Base-by-base conservation (phyloP, 2,797 vertebrate genomes). In the Danionella dracula region DNA sequence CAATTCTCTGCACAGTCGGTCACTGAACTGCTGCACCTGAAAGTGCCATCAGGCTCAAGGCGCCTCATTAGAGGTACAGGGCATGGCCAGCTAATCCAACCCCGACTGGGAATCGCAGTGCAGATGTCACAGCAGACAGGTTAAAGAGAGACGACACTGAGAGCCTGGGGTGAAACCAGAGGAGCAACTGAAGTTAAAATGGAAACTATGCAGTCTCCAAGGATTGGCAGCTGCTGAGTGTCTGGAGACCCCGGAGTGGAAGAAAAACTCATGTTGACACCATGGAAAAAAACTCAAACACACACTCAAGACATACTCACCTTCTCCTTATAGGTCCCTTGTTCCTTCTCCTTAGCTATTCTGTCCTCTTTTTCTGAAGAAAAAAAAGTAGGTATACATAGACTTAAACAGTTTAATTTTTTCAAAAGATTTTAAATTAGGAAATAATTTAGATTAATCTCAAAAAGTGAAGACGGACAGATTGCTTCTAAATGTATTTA, bases 251-350 rank as follows among this genome's bases (percentile, higher is more conserved):
- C 64, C 9, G 16, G 42, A 2, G 20, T 8, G 12, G 20, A n/a
- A 66, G 27, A 21, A 48, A 44, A 68, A 38, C 23, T 53, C 31
- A 29, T 44, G 37, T 21, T 15, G 29, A 8, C 5, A 40, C 2
- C 17, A n/a, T 15, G n/a, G 37, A 23, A 20, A 60, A 49, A 27
- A 17, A 57, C 42, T 20, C 35, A 55, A 13, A 29, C 41, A 42
- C 49, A 41, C 27, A 57, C n/a, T 50, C 34, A 37, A 35, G 23
- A 64, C 5, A 46, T 13, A 64, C 74, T 79, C 71, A 95, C 96
- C 92, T 95, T 97, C 80, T 98, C 96, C 77, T 94, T 97, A 79
- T 97, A 98, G 21, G 93, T 94, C 27, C 96, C 96, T 31, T 96
- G 89, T 51, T 97, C 94, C 71, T 97, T 98, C 76, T 99, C 95